Base-by-base conservation (phyloP, 2,888 invertebrate genomes). In the Torymus auratus region DNA sequence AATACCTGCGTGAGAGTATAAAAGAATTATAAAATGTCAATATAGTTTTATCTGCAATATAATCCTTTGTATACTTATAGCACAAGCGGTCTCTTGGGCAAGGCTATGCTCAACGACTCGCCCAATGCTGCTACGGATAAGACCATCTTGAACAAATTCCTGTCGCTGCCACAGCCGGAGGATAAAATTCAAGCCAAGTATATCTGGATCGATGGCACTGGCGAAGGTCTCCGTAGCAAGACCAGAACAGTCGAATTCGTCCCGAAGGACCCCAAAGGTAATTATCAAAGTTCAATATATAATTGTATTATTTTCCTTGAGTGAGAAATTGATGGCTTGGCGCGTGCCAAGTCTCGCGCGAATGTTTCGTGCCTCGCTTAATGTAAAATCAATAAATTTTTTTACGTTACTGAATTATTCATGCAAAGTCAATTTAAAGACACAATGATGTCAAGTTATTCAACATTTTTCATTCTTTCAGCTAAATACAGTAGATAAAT, bases 161-260 rank as follows among this genome's bases (percentile, higher is more conserved):
- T 96, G 89, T 94, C 94, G 84, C 92, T 98, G 84, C 96, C 96
- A 0, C 92, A 96, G 82, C 95, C 96, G 11, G 95, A 94, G 50
- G 94, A 96, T 86, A 93, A 94, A 89, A 93, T 96, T 75, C 95
- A 96, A 89, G 97, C 96, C 61, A 97, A 96, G 72, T 98, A 98
- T 91, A 93, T 98, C 76, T 98, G 98, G 98, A 97, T 98, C 86
- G 98, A 98, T 89, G 98, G 98, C 50, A 95, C 96, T 20, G 98
- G 97, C 23, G 97, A 98, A 90, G 94, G 95, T 88, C 88, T 98
- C 74, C 93, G 98, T 82, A 95, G 96, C 91, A 98, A 98, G 91
- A 97, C 97, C 83, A 94, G 96, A 83, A 98, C 98, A 0, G 90
- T 98, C 83, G 95, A 95, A 89, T 96, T 95, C 87, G 93, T 96